Evolutionary conservation across 2,797 vertebrate genomes (phyloP).

Genomic region (Pipistrellus pygmaeus): DNA sequence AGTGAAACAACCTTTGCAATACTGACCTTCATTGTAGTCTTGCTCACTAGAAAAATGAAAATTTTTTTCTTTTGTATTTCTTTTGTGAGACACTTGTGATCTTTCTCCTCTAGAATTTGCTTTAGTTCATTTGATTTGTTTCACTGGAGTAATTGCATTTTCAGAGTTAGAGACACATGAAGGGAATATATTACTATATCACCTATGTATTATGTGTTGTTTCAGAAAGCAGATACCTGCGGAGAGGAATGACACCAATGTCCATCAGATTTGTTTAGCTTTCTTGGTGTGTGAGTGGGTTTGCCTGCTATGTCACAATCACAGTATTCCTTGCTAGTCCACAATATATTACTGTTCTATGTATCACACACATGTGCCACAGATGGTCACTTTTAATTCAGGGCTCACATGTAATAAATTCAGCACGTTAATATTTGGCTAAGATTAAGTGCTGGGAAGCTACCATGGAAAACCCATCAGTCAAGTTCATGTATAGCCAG

Average conservation of each 20-base stretch:
- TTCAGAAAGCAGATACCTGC: slow-evolving; percentile 52
- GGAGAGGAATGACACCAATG: neutral
- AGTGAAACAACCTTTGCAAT: slow-evolving; percentile 38
- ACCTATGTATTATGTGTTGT: slow-evolving; percentile 40
- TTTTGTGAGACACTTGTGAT: slow-evolving; percentile 64
- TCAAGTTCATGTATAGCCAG: slow-evolving; percentile 83
- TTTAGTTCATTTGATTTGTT: slow-evolving; percentile 75
- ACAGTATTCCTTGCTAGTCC: slow-evolving; percentile 53
- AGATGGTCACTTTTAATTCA: slow-evolving; percentile 85
- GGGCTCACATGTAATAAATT: slow-evolving; percentile 86
- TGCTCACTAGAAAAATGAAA: slow-evolving; percentile 39
- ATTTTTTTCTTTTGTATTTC: slow-evolving; percentile 15
- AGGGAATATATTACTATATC: slow-evolving; percentile 65
- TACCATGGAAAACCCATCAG: slow-evolving; percentile 86
- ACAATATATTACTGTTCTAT: slow-evolving; percentile 76
- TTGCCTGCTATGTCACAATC: slow-evolving; percentile 58
- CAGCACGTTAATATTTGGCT: slow-evolving; percentile 84
- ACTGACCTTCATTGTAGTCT: slow-evolving; percentile 46
- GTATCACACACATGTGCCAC: slow-evolving; percentile 72
- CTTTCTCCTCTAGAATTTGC: slow-evolving; percentile 77
- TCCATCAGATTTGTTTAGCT: slow-evolving; percentile 6
- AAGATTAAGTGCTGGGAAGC: slow-evolving; percentile 80
- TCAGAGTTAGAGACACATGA: slow-evolving; percentile 72
- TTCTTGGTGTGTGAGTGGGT: slow-evolving; percentile 12
- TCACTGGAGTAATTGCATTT: slow-evolving; percentile 80